Conservation (phyloP, 2,888 invertebrate species). For the Nomada fabriciana region DNA sequence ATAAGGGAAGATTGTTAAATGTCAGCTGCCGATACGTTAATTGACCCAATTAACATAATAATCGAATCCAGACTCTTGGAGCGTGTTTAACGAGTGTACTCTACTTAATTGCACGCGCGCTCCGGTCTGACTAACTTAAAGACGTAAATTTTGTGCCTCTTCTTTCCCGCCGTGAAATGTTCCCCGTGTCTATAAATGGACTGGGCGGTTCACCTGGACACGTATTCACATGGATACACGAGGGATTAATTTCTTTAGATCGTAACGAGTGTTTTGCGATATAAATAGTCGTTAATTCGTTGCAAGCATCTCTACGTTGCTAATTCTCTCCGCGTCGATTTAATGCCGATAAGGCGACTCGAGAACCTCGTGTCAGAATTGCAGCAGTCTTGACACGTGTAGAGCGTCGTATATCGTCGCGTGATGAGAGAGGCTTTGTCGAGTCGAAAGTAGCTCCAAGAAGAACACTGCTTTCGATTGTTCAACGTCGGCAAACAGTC, state of each 20-base stretch:
- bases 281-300: too few species aligned
- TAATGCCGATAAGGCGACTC: too few species aligned
- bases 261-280: too few species aligned
- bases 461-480: conserved; percentile 64
- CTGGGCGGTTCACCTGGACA: neutral
- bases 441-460: conserved; percentile 33
- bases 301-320: too few species aligned
- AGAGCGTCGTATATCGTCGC: conserved; percentile 14
- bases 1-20: too few species aligned
- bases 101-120: conserved; percentile 19
- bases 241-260: too few species aligned
- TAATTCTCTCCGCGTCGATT: too few species aligned
- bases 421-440: conserved; percentile 46
- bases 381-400: too few species aligned
- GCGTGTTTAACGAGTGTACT: conserved; percentile 16
- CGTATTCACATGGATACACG: too few species aligned
- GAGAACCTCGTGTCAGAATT: too few species aligned
- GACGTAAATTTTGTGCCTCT: neutral
- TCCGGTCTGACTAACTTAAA: conserved; percentile 2
- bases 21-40: too few species aligned
- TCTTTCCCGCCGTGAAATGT: neutral
- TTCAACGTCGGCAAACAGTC: conserved; percentile 61
- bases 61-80: conserved; percentile 22
- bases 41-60: conserved; percentile 43
- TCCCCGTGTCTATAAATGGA: neutral